Evolutionary conservation across 2,113 vertebrate genomes (phyloP).

Genomic region (Apodemus sylvaticus): DNA sequence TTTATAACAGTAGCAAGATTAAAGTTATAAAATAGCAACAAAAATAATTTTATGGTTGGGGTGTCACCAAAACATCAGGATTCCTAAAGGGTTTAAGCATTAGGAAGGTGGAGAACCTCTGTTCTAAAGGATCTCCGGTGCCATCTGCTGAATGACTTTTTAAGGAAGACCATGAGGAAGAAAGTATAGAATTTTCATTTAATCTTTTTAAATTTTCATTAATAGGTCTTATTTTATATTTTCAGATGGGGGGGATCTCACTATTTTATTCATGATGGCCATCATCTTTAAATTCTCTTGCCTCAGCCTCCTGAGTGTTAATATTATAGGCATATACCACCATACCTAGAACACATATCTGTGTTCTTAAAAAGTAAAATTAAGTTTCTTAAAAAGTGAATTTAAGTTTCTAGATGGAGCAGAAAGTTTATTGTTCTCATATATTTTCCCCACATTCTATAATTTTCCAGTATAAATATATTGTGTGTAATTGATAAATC

Average conservation of each 20-base stretch:
- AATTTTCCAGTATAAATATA: neutral
- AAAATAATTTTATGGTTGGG: neutral
- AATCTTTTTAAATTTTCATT: neutral
- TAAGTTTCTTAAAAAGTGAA: neutral
- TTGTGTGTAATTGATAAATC: neutral
- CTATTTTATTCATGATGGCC: neutral
- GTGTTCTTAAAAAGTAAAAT: neutral
- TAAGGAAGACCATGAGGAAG: slow-evolving; percentile 12
- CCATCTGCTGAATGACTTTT: slow-evolving; percentile 71
- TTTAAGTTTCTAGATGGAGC: neutral
- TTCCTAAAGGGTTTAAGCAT: neutral
- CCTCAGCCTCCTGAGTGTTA: neutral
- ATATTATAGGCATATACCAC: neutral
- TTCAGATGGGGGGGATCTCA: neutral
- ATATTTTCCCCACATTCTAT: neutral
- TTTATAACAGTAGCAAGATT: neutral
- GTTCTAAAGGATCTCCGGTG: slow-evolving; percentile 71
- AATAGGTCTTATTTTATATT: neutral
- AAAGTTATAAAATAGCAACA: neutral
- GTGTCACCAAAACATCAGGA: neutral
- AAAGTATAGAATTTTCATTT: neutral
- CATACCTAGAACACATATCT: neutral
- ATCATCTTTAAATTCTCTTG: neutral
- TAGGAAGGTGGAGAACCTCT: neutral
- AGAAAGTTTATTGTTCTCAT: neutral